Evolutionary conservation across 2,888 invertebrate species (phyloP).

Genomic region (Dicyrtoma fusca): DNA sequence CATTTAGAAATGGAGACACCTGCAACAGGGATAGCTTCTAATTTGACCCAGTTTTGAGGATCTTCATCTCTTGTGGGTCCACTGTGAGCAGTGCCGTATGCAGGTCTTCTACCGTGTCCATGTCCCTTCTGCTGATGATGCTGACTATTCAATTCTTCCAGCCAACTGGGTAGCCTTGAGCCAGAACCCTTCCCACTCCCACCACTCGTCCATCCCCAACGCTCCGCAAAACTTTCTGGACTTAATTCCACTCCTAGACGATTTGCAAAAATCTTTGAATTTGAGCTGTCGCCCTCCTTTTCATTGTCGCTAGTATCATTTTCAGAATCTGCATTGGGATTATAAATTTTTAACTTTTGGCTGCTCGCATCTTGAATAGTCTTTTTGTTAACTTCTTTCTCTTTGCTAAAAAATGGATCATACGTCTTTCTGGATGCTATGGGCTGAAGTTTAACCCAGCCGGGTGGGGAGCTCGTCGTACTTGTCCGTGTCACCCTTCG

Average conservation of each 20-base stretch:
- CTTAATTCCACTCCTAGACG: constrained; percentile 50
- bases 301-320: neutral
- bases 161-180: constrained; percentile 52
- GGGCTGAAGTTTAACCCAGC: constrained; percentile 54
- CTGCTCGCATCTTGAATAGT: neutral
- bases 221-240: constrained; percentile 55
- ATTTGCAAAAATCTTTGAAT: constrained; percentile 42
- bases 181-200: constrained; percentile 36
- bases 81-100: constrained; percentile 10
- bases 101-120: constrained; percentile 13
- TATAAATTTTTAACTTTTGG: neutral
- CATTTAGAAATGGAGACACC: constrained; percentile 55
- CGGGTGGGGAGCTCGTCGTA: constrained; percentile 39
- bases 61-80: constrained; percentile 39
- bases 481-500: constrained; percentile 23
- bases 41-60: constrained; percentile 54
- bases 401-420: constrained; percentile 47
- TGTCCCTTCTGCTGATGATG: constrained; percentile 19
- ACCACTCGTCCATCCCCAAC: constrained; percentile 43
- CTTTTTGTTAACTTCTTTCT: neutral
- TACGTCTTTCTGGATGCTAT: constrained; percentile 38
- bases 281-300: constrained; percentile 34
- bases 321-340: neutral
- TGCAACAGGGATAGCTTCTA: constrained; percentile 54
- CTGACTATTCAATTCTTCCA: constrained; percentile 41